A percentile compares a stretch with the other conserved stretches of the same genome.
These are phyloP conservation scores for Pteropus alecto DNA, from an alignment of 2,113 vertebrate species.

Conservation along the genomic window DNA sequence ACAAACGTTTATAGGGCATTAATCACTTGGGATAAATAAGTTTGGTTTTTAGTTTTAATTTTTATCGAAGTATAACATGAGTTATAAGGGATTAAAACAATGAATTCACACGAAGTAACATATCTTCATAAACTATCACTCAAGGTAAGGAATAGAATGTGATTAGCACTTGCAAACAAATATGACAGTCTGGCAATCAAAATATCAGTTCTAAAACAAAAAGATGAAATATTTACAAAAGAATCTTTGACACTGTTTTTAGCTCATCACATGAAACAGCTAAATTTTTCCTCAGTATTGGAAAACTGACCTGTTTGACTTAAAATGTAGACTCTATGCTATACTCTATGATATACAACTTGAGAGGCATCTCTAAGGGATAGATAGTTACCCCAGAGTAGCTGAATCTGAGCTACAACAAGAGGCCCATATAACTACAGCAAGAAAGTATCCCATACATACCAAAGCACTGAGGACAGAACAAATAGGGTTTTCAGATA, in stretches of 20 bases:
- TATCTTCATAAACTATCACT: background rate
- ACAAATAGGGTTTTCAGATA: constrained; percentile 29
- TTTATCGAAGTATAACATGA: background rate
- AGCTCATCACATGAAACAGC: background rate
- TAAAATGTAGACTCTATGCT: background rate
- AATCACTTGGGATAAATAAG: background rate
- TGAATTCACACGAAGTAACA: background rate
- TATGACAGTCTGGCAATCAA: background rate
- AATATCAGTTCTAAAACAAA: background rate
- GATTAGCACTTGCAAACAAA: background rate
- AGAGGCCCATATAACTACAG: background rate
- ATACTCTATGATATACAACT: background rate
- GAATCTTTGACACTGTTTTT: background rate
- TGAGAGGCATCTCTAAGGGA: background rate
- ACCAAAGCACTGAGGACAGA: background rate
- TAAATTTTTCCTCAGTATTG: background rate
- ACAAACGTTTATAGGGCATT: background rate
- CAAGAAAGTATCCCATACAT: background rate
- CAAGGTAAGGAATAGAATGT: background rate
- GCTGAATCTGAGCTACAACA: background rate
- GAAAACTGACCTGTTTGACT: background rate
- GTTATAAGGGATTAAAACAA: background rate
- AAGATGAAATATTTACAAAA: background rate
- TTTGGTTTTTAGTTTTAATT: background rate
- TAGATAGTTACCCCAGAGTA: background rate